phyloP scores from a whole-genome alignment of 2,888 invertebrate genomes.

The Chirona hameri region DNA sequence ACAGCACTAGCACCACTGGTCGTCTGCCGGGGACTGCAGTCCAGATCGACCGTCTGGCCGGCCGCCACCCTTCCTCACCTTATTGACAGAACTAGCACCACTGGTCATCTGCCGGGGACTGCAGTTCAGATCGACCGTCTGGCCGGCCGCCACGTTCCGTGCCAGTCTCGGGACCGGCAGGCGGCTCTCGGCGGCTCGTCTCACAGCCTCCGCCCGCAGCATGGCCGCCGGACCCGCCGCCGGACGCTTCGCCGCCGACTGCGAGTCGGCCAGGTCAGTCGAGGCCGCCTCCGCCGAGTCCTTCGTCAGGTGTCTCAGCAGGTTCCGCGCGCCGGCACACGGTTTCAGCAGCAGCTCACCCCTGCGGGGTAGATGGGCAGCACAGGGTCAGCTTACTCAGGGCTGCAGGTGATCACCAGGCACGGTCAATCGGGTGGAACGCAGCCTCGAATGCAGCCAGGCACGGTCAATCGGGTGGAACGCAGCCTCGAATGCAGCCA shows the following conservation, averaged over 20 bases:
- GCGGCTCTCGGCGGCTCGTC: background rate
- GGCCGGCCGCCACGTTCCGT: background rate
- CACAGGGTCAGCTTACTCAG: background rate
- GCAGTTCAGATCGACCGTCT: background rate
- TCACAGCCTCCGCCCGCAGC: background rate
- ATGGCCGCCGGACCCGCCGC: background rate
- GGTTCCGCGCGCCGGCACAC: constrained; percentile 43
- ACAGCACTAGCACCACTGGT: background rate
- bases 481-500: no score
- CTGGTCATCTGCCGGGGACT: background rate
- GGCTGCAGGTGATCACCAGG: no score
- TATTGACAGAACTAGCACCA: no score
- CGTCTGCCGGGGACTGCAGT: background rate
- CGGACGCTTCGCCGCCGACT: background rate
- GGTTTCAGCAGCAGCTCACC: constrained; percentile 41
- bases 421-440: no score
- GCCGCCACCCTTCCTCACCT: background rate
- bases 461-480: no score
- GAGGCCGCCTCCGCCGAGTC: constrained; percentile 33
- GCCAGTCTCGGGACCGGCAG: background rate
- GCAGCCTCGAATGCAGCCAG: no score
- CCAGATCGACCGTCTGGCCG: background rate
- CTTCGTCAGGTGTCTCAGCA: constrained; percentile 41
- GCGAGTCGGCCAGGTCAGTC: background rate
- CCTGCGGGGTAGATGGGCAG: constrained; percentile 23